phyloP scores from a whole-genome alignment of 2,113 vertebrate species.

The Pygoscelis adeliae region DNA sequence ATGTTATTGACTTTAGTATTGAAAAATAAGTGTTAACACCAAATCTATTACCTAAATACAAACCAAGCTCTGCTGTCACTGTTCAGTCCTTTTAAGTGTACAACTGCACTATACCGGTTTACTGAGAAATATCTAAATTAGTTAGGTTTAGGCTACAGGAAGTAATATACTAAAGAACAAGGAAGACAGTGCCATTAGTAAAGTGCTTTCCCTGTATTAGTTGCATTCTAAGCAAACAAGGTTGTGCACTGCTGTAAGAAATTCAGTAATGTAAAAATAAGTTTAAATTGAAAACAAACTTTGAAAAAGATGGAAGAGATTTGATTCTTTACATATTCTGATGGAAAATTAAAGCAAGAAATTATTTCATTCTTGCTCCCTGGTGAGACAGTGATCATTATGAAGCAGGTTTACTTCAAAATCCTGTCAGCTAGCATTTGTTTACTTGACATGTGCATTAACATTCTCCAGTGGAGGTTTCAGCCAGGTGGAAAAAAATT shows the following conservation, averaged over 20 bases:
- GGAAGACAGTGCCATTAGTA: neutral
- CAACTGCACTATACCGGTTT: fast-evolving
- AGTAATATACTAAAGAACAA: neutral
- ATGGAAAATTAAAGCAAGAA: neutral
- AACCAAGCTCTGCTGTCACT: neutral
- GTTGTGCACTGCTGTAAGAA: neutral
- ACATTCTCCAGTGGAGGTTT: neutral
- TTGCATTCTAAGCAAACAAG: neutral
- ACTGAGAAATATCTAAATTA: neutral
- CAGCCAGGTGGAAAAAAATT: neutral
- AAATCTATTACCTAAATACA: neutral
- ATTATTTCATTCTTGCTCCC: neutral
- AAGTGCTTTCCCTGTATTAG: neutral
- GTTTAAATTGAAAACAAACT: neutral
- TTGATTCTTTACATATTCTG: neutral
- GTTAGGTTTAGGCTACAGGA: neutral
- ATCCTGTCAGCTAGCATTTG: neutral
- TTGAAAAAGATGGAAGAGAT: neutral
- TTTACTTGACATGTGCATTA: neutral
- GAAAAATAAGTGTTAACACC: neutral
- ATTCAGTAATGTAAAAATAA: neutral
- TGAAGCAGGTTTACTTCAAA: neutral
- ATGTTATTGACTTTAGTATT: neutral
- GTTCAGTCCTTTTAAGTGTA: neutral
- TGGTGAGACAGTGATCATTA: neutral